A percentile compares a stretch with the other conserved stretches of the same genome.
These are phyloP conservation scores for Mormyrus lacerda DNA, from an alignment of 2,113 vertebrate species.

Conservation along the genomic window DNA sequence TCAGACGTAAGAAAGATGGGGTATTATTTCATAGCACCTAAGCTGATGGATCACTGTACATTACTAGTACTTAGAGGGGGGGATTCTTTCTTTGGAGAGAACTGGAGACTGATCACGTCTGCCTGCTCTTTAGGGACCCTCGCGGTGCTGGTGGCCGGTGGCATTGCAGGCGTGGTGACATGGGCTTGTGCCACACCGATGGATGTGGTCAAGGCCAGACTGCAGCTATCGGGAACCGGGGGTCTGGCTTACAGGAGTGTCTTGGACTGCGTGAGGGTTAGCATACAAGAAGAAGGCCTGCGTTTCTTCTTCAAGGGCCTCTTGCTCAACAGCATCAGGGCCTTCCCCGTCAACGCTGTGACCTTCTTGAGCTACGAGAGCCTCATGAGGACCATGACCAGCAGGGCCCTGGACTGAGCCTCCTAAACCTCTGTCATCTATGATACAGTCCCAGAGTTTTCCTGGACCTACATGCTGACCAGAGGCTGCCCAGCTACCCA, in stretches of 20 bases:
- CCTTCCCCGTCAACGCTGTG: slow-evolving; percentile 72
- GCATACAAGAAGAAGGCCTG: slow-evolving; percentile 59
- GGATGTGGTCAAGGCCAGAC: slow-evolving; percentile 71
- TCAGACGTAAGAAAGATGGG: neutral
- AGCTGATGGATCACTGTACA: neutral
- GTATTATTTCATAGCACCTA: neutral
- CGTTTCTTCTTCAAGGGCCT: slow-evolving; percentile 68
- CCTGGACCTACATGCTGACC: neutral
- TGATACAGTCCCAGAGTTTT: slow-evolving; percentile 4
- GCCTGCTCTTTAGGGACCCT: slow-evolving; percentile 43
- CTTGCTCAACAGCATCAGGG: slow-evolving; percentile 65
- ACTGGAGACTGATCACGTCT: neutral
- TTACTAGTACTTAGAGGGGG: neutral
- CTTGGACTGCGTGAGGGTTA: slow-evolving; percentile 63
- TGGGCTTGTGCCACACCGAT: slow-evolving; percentile 70
- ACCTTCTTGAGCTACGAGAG: slow-evolving; percentile 73
- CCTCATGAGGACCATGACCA: slow-evolving; percentile 52
- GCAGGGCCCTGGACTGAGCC: neutral
- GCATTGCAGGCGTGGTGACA: slow-evolving; percentile 60
- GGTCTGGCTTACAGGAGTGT: slow-evolving; percentile 54
- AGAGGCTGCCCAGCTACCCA: neutral
- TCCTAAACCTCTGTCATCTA: neutral
- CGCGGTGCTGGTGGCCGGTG: slow-evolving; percentile 63
- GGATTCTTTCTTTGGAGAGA: neutral
- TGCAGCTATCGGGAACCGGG: slow-evolving; percentile 68